phyloP scores from a whole-genome alignment of 2,113 vertebrate genomes.

The Addax nasomaculatus region DNA sequence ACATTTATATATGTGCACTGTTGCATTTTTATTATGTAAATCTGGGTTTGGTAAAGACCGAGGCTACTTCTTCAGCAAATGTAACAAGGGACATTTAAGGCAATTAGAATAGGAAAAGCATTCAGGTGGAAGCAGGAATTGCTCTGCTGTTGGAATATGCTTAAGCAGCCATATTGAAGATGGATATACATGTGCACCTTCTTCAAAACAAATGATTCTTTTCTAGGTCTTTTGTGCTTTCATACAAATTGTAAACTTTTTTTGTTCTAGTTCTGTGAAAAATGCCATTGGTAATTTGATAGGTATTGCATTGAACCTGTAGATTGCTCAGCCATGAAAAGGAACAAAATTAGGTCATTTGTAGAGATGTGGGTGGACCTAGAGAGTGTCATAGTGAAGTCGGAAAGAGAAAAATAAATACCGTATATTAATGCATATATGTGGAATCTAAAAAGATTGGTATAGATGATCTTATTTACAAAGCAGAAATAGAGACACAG shows the following conservation, averaged over 20 bases:
- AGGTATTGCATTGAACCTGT: neutral
- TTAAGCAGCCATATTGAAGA: neutral
- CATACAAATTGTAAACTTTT: neutral
- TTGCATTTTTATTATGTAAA: neutral
- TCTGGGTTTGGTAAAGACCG: conserved; percentile 16
- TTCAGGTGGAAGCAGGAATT: fast-evolving
- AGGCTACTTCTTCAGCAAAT: conserved; percentile 38
- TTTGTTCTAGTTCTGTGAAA: neutral
- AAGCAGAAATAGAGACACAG: neutral
- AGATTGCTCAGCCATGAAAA: neutral
- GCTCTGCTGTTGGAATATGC: neutral
- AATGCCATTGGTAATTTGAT: neutral
- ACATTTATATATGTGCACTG: neutral
- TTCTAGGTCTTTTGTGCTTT: neutral
- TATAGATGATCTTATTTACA: neutral
- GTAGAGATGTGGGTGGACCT: neutral
- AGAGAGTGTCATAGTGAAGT: neutral
- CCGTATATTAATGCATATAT: neutral
- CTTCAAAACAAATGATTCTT: neutral
- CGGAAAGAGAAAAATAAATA: neutral
- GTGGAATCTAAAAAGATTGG: neutral
- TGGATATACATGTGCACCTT: neutral
- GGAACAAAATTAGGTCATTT: neutral
- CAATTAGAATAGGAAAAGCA: neutral
- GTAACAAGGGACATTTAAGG: neutral